phyloP scores from a whole-genome alignment of 2,888 invertebrate genomes.

The Torymus auratus region DNA sequence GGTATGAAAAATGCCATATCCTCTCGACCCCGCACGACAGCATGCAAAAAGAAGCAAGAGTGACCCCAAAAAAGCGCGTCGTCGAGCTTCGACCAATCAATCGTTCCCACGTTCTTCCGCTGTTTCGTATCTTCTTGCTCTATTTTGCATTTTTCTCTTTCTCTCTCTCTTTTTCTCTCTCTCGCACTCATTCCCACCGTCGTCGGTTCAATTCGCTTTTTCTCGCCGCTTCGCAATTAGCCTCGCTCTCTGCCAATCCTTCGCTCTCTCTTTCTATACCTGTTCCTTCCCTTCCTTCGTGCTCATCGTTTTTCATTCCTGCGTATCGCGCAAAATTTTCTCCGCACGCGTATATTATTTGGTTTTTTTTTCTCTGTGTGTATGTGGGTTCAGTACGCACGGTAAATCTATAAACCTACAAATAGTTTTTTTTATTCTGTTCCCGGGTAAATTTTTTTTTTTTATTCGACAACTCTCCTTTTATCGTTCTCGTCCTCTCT shows the following conservation, averaged over 20 bases:
- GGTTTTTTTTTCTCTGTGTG: slow-evolving; percentile 36
- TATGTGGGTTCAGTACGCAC: slow-evolving; percentile 61
- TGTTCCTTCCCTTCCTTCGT: slow-evolving; percentile 51
- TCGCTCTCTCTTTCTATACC: slow-evolving; percentile 58
- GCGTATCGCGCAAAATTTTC: slow-evolving; percentile 43
- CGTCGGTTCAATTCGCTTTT: slow-evolving; percentile 41
- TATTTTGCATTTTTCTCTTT: slow-evolving; percentile 53
- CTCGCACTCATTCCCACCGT: slow-evolving; percentile 22
- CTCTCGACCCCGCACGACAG: neutral
- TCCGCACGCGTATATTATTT: neutral
- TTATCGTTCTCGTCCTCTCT: slow-evolving; percentile 55
- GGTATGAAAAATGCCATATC: neutral
- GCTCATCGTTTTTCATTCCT: neutral
- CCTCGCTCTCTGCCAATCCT: slow-evolving; percentile 38
- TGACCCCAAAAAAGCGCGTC: slow-evolving; percentile 26
- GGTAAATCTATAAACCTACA: slow-evolving; percentile 69
- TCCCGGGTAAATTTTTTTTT: slow-evolving; percentile 66
- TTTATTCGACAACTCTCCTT: slow-evolving; percentile 54
- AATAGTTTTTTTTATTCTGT: slow-evolving; percentile 65
- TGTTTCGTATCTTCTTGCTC: slow-evolving; percentile 35
- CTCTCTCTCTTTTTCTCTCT: slow-evolving; percentile 46
- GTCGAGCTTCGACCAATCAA: slow-evolving; percentile 55
- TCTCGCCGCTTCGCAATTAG: slow-evolving; percentile 34
- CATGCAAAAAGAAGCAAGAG: neutral
- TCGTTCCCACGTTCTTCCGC: slow-evolving; percentile 56